Evolutionary conservation across 2,797 vertebrate species (phyloP), one percentile per base, ranked within the genome.

Genomic region (Lophotriccus pileatus): DNA sequence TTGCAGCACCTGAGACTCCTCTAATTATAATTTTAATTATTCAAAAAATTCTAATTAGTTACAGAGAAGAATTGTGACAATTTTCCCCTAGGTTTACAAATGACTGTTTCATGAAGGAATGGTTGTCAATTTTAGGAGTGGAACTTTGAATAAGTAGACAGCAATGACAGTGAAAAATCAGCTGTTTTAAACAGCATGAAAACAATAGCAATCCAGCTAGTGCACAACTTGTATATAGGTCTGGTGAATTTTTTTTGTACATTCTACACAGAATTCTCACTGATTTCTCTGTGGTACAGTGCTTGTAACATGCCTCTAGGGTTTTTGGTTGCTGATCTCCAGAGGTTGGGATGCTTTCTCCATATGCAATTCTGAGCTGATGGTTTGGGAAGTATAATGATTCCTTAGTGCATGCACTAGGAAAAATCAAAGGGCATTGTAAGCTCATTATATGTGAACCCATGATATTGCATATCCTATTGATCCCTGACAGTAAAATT

Each of bases 1-100:
- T 36, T 69, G 41, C 39, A 63, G 27, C 39, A 90, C 18, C 18
- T 78, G 66, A 77, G 32, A 81, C 8, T 25, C 9, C 19, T 90
- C 14, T 70, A 90, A 95, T 79, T 90, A 84, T 74, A 91, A 79
- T 56, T 62, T 37, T 76, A 88, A 67, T 76, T 89, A 89, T 92
- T 89, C 0, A 2, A 52, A 66, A 73, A 60, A 9, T 7, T 84
- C 10, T 56, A 76, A 56, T 88, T 69, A 81, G 10, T 39, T 91
- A 20, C 46, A 56, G 8, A 56, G 49, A 79, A 89, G 24, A 70
- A 73, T 50, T 6, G 1, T 30, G 49, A 59, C 11, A 56, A 4
- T 11, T 93, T 87, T 79, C 14, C 18, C 37, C 59, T 46, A 49
- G 39, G 21, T 87, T 89, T 53, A 41, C 49, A 82, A 24, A 32